A percentile compares a stretch with the other conserved stretches of the same genome.
phyloP scores from a whole-genome alignment of 2,888 invertebrate genomes.

The Rotaria magnacalcarata region DNA sequence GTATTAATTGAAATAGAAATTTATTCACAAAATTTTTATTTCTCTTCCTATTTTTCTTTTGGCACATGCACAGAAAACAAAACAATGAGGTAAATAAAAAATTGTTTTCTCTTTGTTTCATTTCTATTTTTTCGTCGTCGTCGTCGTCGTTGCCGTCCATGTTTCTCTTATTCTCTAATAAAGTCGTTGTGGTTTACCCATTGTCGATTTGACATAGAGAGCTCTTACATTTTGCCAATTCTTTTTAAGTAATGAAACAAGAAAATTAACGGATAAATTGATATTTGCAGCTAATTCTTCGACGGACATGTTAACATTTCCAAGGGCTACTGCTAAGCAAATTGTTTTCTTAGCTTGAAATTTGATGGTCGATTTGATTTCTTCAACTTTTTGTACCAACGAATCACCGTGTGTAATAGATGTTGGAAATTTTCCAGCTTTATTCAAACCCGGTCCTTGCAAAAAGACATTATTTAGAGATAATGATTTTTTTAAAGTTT shows the following conservation, averaged over 20 bases:
- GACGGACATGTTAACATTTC: slow-evolving; percentile 88
- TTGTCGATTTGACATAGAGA: slow-evolving; percentile 94
- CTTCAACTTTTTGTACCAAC: slow-evolving; percentile 90
- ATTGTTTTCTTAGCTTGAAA: slow-evolving; percentile 99
- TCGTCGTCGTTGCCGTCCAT: background rate
- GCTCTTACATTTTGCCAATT: slow-evolving; percentile 99
- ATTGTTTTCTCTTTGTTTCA: background rate
- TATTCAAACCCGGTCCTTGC: slow-evolving; percentile 90
- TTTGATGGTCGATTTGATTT: slow-evolving; percentile 97
- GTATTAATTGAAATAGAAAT: background rate
- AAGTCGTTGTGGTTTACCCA: slow-evolving; percentile 94
- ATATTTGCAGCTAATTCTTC: slow-evolving; percentile 96
- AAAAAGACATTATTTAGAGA: background rate
- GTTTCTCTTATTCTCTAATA: slow-evolving; percentile 67
- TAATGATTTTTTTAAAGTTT: no score
- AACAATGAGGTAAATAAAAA: background rate
- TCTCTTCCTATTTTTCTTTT: background rate
- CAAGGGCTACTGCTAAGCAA: slow-evolving; percentile 94
- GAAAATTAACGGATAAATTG: slow-evolving; percentile 92
- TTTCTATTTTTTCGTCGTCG: background rate
- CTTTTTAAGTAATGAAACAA: slow-evolving; percentile 96
- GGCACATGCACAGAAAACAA: slow-evolving; percentile 6
- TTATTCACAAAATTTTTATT: background rate
- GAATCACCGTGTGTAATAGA: slow-evolving; percentile 92
- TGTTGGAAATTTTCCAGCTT: slow-evolving; percentile 99